Evolutionary conservation across 2,797 vertebrate species (phyloP).

Genomic region (Neosilurus mollespiculum): DNA sequence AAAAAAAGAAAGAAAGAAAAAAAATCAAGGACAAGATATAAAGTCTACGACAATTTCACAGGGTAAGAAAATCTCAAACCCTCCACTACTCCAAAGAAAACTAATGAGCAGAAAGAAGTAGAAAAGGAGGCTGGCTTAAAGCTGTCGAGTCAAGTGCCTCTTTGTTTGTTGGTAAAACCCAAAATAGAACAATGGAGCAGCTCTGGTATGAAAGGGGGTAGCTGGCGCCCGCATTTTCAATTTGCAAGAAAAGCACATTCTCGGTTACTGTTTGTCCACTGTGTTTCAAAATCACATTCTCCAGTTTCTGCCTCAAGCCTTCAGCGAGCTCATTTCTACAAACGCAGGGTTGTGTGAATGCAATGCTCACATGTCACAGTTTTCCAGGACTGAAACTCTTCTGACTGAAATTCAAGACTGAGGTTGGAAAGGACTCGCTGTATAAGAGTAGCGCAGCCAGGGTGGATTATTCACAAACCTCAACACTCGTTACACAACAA

Average conservation of each 20-base stretch:
- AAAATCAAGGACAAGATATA: not conserved
- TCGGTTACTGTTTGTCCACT: slow-evolving; percentile 19
- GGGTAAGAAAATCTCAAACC: slow-evolving; percentile 18
- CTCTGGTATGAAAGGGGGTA: slow-evolving; percentile 53
- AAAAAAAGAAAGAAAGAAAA: too few relatives aligned
- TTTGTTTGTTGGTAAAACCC: slow-evolving; percentile 59
- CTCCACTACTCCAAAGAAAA: slow-evolving; percentile 32
- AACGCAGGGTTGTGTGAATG: slow-evolving; percentile 10
- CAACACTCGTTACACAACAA: not conserved
- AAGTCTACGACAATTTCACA: not conserved
- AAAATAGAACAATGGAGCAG: slow-evolving; percentile 57
- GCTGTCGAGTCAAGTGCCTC: slow-evolving; percentile 43
- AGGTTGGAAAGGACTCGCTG: not conserved
- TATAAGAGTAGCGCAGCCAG: not conserved
- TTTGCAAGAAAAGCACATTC: slow-evolving; percentile 53
- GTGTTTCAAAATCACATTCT: slow-evolving; percentile 35
- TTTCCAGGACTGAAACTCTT: slow-evolving; percentile 20
- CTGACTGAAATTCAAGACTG: slow-evolving; percentile 3
- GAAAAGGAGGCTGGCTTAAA: slow-evolving; percentile 44
- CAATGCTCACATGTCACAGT: slow-evolving; percentile 18
- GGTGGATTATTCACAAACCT: not conserved
- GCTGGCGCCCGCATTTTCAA: slow-evolving; percentile 28
- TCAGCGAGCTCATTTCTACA: slow-evolving; percentile 4
- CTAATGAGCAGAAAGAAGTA: slow-evolving; percentile 41
- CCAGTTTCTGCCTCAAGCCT: slow-evolving; percentile 4